Conservation (phyloP, 23 tunicate species). For the Phallusia fumigata region DNA sequence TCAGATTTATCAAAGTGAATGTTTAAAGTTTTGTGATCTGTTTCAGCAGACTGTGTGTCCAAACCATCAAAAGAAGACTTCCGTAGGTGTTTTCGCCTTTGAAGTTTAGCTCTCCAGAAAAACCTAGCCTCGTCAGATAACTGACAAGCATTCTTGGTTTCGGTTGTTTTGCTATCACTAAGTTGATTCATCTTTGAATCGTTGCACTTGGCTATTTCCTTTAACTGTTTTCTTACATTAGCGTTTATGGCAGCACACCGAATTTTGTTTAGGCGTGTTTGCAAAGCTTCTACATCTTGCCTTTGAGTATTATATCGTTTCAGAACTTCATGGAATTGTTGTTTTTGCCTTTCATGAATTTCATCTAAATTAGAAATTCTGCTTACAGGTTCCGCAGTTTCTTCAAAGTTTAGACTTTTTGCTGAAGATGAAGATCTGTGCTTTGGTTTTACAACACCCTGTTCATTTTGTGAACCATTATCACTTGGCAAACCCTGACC, state of each 20-base stretch:
- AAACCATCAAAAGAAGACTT: conserved; percentile 4
- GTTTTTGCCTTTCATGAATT: background rate
- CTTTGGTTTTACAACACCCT: background rate
- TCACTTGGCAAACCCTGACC: background rate
- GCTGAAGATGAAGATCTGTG: background rate
- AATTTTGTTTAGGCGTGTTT: conserved; percentile 17
- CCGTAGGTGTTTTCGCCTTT: background rate
- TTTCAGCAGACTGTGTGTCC: background rate
- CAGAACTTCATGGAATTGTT: background rate
- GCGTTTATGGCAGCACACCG: background rate
- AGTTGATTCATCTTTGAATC: background rate
- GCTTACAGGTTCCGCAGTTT: background rate
- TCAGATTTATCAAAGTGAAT: no score
- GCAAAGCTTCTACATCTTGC: background rate
- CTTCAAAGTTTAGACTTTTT: conserved; percentile 27
- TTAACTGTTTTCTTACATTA: background rate
- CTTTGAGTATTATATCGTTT: background rate
- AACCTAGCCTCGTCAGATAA: background rate
- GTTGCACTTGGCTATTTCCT: background rate
- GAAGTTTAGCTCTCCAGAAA: background rate
- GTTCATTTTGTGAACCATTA: background rate
- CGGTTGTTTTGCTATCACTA: no score
- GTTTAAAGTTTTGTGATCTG: no score
- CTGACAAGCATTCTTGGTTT: no score
- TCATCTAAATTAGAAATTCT: conserved; percentile 6